Evolutionary conservation across 2,888 invertebrate species (phyloP).

Genomic region (Gandaritis pyraliata): DNA sequence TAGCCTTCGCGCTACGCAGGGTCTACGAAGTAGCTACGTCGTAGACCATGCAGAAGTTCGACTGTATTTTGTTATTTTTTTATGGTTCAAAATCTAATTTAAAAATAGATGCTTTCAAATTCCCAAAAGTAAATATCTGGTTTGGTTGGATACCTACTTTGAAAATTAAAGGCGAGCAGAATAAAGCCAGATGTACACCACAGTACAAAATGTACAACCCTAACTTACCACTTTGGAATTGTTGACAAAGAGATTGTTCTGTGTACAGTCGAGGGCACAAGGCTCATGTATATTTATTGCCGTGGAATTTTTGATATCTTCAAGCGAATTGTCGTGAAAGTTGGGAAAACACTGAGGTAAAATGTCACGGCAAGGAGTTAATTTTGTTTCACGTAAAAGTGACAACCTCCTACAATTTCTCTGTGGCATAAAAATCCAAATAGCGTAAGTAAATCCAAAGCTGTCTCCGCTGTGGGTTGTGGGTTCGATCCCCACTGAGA

Average conservation of each 20-base stretch:
- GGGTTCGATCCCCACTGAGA: too few relatives aligned
- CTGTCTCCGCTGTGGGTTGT: too few relatives aligned
- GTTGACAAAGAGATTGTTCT: conserved; percentile 20
- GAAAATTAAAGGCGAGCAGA: too few relatives aligned
- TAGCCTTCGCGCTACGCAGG: conserved; percentile 5
- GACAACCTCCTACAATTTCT: too few relatives aligned
- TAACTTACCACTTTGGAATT: conserved; percentile 5
- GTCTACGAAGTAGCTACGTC: conserved; percentile 11
- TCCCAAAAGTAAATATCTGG: too few relatives aligned
- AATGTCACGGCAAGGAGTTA: conserved; percentile 10
- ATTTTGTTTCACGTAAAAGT: not conserved
- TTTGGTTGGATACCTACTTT: too few relatives aligned
- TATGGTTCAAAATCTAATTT: too few relatives aligned
- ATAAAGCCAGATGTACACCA: conserved; percentile 5
- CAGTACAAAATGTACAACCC: not conserved
- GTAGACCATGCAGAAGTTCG: too few relatives aligned
- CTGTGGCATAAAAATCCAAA: too few relatives aligned
- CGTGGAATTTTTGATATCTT: conserved; percentile 46
- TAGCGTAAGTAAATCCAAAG: too few relatives aligned
- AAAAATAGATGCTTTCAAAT: too few relatives aligned
- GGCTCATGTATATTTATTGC: conserved; percentile 54
- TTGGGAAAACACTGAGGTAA: conserved; percentile 7
- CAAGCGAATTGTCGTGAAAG: conserved; percentile 10
- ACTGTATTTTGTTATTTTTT: too few relatives aligned
- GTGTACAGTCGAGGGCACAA: not conserved